These are phyloP conservation scores for Halesus radiatus DNA, from an alignment of 1,140 invertebrate genomes.

Conservation along the genomic window DNA sequence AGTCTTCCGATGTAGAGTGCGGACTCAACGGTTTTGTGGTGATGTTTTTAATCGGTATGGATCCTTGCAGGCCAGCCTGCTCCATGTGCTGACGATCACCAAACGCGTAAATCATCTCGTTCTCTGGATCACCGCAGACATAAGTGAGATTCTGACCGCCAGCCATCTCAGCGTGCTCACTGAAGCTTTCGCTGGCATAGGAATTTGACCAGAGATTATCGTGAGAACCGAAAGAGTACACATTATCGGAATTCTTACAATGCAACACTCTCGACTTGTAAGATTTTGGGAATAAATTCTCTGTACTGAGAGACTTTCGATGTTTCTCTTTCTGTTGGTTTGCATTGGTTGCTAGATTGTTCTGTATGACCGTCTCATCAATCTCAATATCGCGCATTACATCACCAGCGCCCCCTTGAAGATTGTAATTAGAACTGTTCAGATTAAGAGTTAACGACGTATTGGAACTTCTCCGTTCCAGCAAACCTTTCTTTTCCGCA, in stretches of 20 bases:
- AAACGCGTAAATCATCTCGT: slow-evolving; percentile 68
- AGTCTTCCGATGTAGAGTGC: slow-evolving; percentile 76
- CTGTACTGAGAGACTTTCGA: slow-evolving; percentile 72
- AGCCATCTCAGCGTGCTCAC: slow-evolving; percentile 55
- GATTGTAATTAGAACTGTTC: slow-evolving; percentile 48
- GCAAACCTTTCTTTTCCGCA: slow-evolving; percentile 61
- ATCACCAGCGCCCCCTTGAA: slow-evolving; percentile 37
- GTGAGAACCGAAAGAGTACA: slow-evolving; percentile 66
- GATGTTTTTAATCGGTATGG: slow-evolving; percentile 69
- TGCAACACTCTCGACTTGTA: slow-evolving; percentile 63
- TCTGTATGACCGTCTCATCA: slow-evolving; percentile 60
- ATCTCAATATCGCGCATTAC: slow-evolving; percentile 67
- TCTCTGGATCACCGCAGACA: slow-evolving; percentile 67
- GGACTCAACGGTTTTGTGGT: slow-evolving; percentile 74
- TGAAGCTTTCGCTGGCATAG: slow-evolving; percentile 58
- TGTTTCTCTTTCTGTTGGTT: slow-evolving; percentile 65
- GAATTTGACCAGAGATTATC: slow-evolving; percentile 67
- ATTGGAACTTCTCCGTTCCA: slow-evolving; percentile 67
- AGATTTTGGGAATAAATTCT: slow-evolving; percentile 70
- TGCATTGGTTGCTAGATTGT: slow-evolving; percentile 27
- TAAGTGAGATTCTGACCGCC: slow-evolving; percentile 65
- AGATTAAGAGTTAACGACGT: slow-evolving; percentile 65
- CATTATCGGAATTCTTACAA: slow-evolving; percentile 60
- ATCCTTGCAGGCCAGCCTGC: slow-evolving; percentile 40
- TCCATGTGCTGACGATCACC: slow-evolving; percentile 57